A percentile compares a stretch with the other conserved stretches of the same genome.
These are phyloP conservation scores for Dendronephthya gigantea DNA, from an alignment of 64 coral and sea anemone genomes.

Conservation along the genomic window DNA sequence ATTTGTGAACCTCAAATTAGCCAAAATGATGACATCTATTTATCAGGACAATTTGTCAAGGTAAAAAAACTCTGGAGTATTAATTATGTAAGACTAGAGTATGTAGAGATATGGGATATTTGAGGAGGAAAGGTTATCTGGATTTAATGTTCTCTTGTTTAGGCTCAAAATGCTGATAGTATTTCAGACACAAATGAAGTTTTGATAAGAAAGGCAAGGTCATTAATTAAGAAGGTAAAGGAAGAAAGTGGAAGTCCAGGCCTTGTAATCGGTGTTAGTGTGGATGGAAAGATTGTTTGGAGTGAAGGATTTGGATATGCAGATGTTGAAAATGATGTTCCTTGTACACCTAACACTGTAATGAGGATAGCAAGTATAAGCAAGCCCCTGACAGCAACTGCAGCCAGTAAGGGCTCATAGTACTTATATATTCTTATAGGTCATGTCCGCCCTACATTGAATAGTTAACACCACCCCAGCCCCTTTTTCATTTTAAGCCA, in stretches of 20 bases:
- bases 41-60: background rate
- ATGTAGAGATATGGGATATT: too few relatives aligned
- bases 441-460: too few relatives aligned
- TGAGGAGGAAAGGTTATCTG: too few relatives aligned
- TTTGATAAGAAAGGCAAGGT: slow-evolving; percentile 40
- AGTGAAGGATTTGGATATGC: slow-evolving; percentile 85
- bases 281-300: slow-evolving; percentile 78
- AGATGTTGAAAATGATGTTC: slow-evolving; percentile 82
- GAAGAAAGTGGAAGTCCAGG: slow-evolving; percentile 78
- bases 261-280: slow-evolving; percentile 51
- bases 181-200: background rate
- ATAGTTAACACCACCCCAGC: too few relatives aligned
- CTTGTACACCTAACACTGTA: slow-evolving; percentile 60
- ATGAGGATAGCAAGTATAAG: slow-evolving; percentile 98
- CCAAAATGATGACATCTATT: background rate
- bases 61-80: too few relatives aligned
- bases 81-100: too few relatives aligned
- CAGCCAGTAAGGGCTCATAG: slow-evolving; percentile 42
- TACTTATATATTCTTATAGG: background rate
- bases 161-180: background rate
- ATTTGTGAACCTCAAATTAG: background rate
- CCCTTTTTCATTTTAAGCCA: too few relatives aligned
- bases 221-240: slow-evolving; percentile 45
- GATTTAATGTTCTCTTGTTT: too few relatives aligned
- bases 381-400: slow-evolving; percentile 73